Base-by-base conservation (phyloP, 1,140 invertebrate genomes). In the Cecropterus lyciades region DNA sequence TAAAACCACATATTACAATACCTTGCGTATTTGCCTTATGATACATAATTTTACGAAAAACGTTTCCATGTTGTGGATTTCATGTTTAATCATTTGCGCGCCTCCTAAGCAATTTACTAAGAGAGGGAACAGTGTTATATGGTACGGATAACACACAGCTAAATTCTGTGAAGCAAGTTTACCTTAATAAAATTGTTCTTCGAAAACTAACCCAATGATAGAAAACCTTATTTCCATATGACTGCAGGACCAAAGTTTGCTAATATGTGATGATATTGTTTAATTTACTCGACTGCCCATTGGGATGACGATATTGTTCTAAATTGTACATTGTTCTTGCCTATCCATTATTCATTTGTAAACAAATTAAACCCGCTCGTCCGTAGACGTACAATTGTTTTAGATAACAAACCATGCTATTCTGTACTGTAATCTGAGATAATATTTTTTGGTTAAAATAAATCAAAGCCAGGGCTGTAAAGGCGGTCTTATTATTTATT, bases 291-390 rank as follows among this genome's bases (percentile, higher is more conserved):
- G n/a, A 43, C n/a, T 43, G 40, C 40, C 40, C 40, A 43, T 13
- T 43, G 40, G 40, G 40, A 43, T 43, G 13, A 43, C 13, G n/a
- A 43, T 43, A 43, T 43, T 43, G 40, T 43, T 43, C 13, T 14
- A 14, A 43, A 13, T 43, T 43, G n/a, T 14, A 43, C 40, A 43
- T 43, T 43, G 40, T 43, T 13, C 40, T 43, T 43, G n/a, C 40
- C 14, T 43, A 43, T 43, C 40, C 40, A 43, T 43, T 43, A 43
- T 43, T 43, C 40, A 43, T 43, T 43, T 43, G 10, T 43, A 43
- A 43, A 43, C 13, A 43, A 43, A 14, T 43, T 14, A n/a, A 43
- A 43, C 13, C 40, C 40, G 40, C 13, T 43, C 40, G n/a, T 5
- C 40, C 40, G n/a, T 43, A 14, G n/a, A 43, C 11, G 37, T 40